Evolutionary conservation across 2,797 vertebrate species (phyloP), one percentile per base, ranked within the genome.

Genomic region (Spinus pinus): DNA sequence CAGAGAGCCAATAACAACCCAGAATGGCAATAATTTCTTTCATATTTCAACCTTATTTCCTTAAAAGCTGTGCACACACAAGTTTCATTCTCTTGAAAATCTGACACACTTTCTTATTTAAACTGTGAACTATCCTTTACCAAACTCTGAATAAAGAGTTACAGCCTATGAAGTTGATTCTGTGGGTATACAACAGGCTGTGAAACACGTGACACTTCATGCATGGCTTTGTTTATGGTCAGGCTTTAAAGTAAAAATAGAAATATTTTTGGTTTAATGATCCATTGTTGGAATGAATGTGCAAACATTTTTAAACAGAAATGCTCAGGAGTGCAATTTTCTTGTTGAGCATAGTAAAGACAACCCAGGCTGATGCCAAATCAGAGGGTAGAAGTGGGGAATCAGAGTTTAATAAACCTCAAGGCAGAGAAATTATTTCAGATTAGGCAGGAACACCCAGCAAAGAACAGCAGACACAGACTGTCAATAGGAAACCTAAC

Each of bases 271-370:
- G 33, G 65, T 88, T 83, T 86, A 79, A 66, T 33, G 66, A 91
- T 69, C 73, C 58, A 84, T 33, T 83, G 50, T 25, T 89, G 54
- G 31, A 93, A 88, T 72, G 27, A 75, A 88, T 14, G 58, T 58
- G 73, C 54, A 81, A 92, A 47, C 17, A 57, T 71, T 94, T 93
- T 92, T 46, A 75, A 86, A 56, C 12, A 86, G 44, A 94, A 93
- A 62, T 44, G 39, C 41, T 93, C 67, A 81, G 27, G 81, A 79
- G 31, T 54, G 44, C 66, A 82, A 56, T 65, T 74, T 89, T 74
- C 50, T 64, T 77, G 31, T 56, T 56, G 37, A 88, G 44, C 31
- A 69, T 72, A 74, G 61, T 22, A 75, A 83, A 83, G 33, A 33
- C 50, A 91, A 86, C 25, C 16, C 21, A 69, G 66, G 56, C 13